Percentiles rank a stretch among this genome's conserved stretches.
These are phyloP conservation scores for Pachypsylla venusta DNA, from an alignment of 1,140 invertebrate genomes.

Conservation along the genomic window DNA sequence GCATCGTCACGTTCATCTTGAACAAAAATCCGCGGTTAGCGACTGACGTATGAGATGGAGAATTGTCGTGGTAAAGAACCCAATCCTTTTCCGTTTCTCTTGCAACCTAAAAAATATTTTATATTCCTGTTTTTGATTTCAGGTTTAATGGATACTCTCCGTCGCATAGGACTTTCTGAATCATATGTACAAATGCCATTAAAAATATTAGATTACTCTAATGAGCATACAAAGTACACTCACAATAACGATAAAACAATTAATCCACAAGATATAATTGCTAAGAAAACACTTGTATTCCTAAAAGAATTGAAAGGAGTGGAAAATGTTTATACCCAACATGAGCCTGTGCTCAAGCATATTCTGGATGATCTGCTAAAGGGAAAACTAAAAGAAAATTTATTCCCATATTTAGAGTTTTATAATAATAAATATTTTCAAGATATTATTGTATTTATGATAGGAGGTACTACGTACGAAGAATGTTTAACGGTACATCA, in stretches of 20 bases:
- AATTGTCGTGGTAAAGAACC: too few species aligned
- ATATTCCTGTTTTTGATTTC: too few species aligned
- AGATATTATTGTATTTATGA: slow-evolving; percentile 86
- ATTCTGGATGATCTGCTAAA: slow-evolving; percentile 78
- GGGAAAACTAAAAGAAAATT: slow-evolving; percentile 63
- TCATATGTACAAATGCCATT: neutral
- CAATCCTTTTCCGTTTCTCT: too few species aligned
- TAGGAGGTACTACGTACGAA: slow-evolving; percentile 95
- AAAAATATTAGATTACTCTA: neutral
- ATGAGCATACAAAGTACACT: neutral
- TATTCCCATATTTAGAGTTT: slow-evolving; percentile 68
- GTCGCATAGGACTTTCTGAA: neutral
- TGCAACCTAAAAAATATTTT: too few species aligned
- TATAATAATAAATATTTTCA: slow-evolving; percentile 83
- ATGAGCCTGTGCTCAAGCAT: slow-evolving; percentile 71
- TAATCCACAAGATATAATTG: neutral
- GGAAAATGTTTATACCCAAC: slow-evolving; percentile 95
- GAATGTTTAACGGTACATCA: slow-evolving; percentile 78
- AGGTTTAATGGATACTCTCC: slow-evolving; percentile 6
- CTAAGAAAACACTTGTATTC: slow-evolving; percentile 17
- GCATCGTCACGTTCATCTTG: too few species aligned
- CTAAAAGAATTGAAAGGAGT: slow-evolving; percentile 69
- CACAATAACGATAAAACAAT: neutral
- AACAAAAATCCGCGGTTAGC: too few species aligned
- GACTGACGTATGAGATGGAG: too few species aligned